A percentile compares a stretch with the other conserved stretches of the same genome.
Evolutionary conservation across 92 coral and sea anemone species (phyloP).

Genomic region (Diadumene lineata): DNA sequence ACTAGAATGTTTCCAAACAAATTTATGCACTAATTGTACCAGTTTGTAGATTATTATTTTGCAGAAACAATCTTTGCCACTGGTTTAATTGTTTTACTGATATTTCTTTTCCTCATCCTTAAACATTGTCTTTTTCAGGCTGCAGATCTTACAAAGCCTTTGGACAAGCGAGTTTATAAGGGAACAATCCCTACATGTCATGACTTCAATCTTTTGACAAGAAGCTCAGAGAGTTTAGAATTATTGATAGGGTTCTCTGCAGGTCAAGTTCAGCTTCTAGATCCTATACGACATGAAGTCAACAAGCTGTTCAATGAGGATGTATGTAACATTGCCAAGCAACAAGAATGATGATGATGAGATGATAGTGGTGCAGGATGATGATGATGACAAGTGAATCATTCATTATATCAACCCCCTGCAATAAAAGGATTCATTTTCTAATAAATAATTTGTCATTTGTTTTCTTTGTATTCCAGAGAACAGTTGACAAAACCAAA

Average conservation of each 20-base stretch:
- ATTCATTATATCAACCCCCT: too few relatives aligned
- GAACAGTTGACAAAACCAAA: constrained; percentile 90
- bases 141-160: constrained; percentile 95
- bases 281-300: constrained; percentile 93
- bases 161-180: constrained; percentile 93
- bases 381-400: too few relatives aligned
- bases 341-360: too few relatives aligned
- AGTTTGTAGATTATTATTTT: too few relatives aligned
- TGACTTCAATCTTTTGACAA: constrained; percentile 92
- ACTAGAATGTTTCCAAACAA: too few relatives aligned
- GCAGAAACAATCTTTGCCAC: too few relatives aligned
- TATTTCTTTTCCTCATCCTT: too few relatives aligned
- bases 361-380: too few relatives aligned
- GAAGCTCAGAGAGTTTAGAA: constrained; percentile 89
- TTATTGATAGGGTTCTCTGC: constrained; percentile 96
- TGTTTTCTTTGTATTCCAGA: constrained; percentile 35
- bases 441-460: background rate
- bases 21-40: too few relatives aligned
- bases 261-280: constrained; percentile 97
- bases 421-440: background rate
- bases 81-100: too few relatives aligned
- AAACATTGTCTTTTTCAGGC: constrained; percentile 51
- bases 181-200: constrained; percentile 99
- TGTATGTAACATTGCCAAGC: too few relatives aligned
- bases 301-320: constrained; percentile 97